Base-by-base conservation (phyloP, 2,797 vertebrate species). In the Danio albolineatus region DNA sequence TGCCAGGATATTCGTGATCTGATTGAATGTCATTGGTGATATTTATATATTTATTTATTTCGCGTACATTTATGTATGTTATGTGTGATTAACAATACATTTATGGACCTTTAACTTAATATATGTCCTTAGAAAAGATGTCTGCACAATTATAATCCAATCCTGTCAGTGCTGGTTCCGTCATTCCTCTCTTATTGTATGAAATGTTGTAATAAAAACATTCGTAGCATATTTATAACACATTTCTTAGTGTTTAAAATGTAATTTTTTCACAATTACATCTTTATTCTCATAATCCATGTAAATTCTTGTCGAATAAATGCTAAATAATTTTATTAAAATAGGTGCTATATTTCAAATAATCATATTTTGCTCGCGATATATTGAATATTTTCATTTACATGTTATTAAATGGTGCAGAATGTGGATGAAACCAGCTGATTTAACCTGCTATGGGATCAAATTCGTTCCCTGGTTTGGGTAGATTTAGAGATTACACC, bases 121-220 rank as follows among this genome's bases (percentile, higher is more conserved):
- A 14, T 72, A 9, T 71, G 4, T 14, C 10, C 13, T 56, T 7
- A 39, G n/a, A 12, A 53, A 44, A 4, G 1, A 54, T 54, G 38
- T 43, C 59, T 64, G 73, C 60, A 0, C 19, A 28, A 19, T 49
- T 75, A 64, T 43, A 75, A 64, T 75, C 73, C 46, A 62, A 17
- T 38, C 73, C 73, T 75, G 73, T 41, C 59, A 41, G 36, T 53
- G 4, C 59, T 48, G 59, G 16, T 61, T 51, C 21, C 9, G 2
- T 76, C 54, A 75, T 16, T 57, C 36, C 2, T 28, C 10, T 53
- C 3, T 6, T 36, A 12, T 64, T 17, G 3, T 39, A 10, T 43
- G 8, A 43, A 65, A 76, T 76, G 7, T 43, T 14, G 12, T 19
- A 12, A 39, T 6, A 66, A 36, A 1, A 19, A 21, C 12, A 9